phyloP scores from a whole-genome alignment of 2,797 vertebrate species.

The Channallabes apus region DNA sequence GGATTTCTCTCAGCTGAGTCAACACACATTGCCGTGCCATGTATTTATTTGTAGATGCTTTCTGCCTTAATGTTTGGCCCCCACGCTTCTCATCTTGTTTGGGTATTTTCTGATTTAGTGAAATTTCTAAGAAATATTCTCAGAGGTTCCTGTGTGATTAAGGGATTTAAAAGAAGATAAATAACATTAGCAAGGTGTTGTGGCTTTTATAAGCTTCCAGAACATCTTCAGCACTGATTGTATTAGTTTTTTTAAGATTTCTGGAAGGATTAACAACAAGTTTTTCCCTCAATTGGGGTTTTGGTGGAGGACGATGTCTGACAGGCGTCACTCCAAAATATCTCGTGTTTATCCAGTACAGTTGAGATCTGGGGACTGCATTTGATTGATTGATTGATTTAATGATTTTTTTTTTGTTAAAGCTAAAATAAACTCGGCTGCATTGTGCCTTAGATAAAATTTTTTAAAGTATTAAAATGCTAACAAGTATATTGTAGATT shows the following conservation, averaged over 20 bases:
- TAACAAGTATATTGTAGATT: not conserved
- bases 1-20: not conserved
- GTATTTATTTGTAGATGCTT: conserved; percentile 1
- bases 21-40: not conserved
- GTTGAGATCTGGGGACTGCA: not conserved
- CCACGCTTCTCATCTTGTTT: not conserved
- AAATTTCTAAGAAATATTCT: not conserved
- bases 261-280: not conserved
- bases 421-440: not conserved
- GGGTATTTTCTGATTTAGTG: not conserved
- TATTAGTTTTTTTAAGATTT: not conserved
- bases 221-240: not conserved
- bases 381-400: not conserved
- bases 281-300: not conserved
- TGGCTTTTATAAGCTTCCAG: not conserved
- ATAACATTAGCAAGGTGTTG: not conserved
- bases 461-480: not conserved
- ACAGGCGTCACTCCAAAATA: not conserved
- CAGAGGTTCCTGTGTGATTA: not conserved
- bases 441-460: not conserved
- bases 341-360: not conserved
- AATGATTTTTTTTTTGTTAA: not conserved
- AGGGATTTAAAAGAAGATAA: not conserved
- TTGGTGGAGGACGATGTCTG: not conserved
- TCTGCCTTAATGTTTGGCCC: not conserved